phyloP scores from a whole-genome alignment of 2,113 vertebrate species.

The Megaptera novaeangliae region DNA sequence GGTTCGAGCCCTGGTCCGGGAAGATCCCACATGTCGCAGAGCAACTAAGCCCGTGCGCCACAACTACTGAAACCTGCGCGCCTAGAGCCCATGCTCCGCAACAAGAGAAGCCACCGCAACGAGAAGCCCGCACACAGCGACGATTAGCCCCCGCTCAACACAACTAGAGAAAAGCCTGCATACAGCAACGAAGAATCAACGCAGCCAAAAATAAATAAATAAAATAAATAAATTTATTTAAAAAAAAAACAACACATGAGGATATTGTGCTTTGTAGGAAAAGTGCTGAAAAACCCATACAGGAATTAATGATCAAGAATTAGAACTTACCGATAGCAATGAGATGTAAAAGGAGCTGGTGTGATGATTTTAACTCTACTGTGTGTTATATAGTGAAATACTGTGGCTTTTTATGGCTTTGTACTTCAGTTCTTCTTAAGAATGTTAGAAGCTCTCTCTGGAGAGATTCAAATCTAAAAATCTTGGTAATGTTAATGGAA shows the following conservation, averaged over 20 bases:
- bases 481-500: neutral
- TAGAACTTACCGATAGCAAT: constrained; percentile 75
- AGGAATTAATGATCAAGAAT: constrained; percentile 82
- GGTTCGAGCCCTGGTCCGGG: too few species aligned
- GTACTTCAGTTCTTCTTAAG: neutral
- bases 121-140: too few species aligned
- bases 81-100: too few species aligned
- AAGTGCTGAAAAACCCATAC: constrained; percentile 74
- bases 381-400: neutral
- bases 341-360: constrained; percentile 61
- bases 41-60: too few species aligned
- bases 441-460: neutral
- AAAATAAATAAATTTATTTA: too few species aligned
- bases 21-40: too few species aligned
- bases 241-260: neutral
- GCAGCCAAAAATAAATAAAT: too few species aligned
- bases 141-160: too few species aligned
- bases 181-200: too few species aligned
- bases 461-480: neutral
- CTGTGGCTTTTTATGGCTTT: neutral
- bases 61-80: too few species aligned
- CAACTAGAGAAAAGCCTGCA: too few species aligned
- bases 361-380: neutral
- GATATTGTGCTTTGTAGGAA: constrained; percentile 45
- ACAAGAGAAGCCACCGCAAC: too few species aligned